Evolutionary conservation across 2,113 vertebrate species (phyloP).

Genomic region (Nematolebias whitei): DNA sequence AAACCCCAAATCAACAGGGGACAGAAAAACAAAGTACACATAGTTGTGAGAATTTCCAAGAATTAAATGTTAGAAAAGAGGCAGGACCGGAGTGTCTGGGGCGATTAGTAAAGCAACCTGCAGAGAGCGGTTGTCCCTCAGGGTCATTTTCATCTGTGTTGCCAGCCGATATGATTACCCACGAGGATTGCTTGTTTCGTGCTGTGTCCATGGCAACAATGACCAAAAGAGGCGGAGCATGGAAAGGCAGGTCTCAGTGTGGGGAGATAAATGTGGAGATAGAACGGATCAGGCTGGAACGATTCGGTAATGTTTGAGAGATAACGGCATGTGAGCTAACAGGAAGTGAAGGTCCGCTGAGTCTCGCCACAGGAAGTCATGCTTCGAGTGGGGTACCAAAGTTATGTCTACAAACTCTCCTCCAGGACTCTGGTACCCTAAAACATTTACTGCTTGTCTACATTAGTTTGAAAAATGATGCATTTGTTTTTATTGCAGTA

Average conservation of each 20-base stretch:
- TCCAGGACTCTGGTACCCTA: conserved; percentile 63
- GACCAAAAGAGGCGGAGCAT: conserved; percentile 35
- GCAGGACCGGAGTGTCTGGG: conserved; percentile 13
- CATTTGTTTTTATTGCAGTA: neutral
- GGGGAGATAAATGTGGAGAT: conserved; percentile 17
- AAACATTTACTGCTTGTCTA: neutral
- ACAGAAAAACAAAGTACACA: neutral
- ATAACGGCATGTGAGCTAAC: conserved; percentile 14
- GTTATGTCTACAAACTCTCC: conserved; percentile 73
- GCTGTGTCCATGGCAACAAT: conserved; percentile 76
- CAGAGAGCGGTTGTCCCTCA: conserved; percentile 24
- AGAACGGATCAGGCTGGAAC: neutral
- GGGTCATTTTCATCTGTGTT: conserved; percentile 55
- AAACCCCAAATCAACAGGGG: neutral
- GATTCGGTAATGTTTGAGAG: conserved; percentile 33
- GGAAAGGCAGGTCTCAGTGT: neutral
- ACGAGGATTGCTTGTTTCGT: conserved; percentile 49
- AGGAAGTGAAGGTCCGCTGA: conserved; percentile 45
- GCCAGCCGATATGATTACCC: conserved; percentile 61
- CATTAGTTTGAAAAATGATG: no score
- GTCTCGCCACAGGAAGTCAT: conserved; percentile 55
- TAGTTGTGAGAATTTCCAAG: conserved; percentile 2
- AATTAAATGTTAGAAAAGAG: conserved; percentile 4
- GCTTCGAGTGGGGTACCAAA: conserved; percentile 78
- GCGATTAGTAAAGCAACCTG: conserved; percentile 20